A percentile compares a stretch with the other conserved stretches of the same genome.
These are phyloP conservation scores for Pangasianodon gigas DNA, from an alignment of 2,113 vertebrate species.

Conservation along the genomic window DNA sequence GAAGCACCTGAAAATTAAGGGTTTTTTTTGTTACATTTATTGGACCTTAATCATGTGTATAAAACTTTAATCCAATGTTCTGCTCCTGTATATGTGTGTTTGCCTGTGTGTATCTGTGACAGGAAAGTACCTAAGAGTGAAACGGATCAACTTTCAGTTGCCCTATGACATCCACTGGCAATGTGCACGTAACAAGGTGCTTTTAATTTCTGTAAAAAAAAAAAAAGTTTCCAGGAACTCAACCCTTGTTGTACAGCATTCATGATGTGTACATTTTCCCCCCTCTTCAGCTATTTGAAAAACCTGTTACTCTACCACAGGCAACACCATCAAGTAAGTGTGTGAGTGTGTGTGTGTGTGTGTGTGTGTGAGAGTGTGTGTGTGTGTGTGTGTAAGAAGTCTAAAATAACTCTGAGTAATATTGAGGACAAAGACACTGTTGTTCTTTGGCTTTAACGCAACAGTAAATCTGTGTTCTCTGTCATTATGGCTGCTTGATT, in stretches of 20 bases:
- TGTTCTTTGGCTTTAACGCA: conserved; percentile 14
- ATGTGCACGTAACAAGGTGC: conserved; percentile 95
- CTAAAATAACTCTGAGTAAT: conserved; percentile 30
- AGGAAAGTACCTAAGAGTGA: conserved; percentile 97
- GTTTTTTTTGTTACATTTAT: background rate
- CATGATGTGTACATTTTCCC: background rate
- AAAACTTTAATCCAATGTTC: background rate
- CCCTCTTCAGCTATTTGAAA: conserved; percentile 39
- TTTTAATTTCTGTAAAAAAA: background rate
- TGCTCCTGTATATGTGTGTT: background rate
- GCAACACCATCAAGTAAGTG: conserved; percentile 33
- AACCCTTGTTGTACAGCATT: background rate
- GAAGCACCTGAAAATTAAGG: background rate
- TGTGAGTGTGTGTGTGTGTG: conserved; percentile 32
- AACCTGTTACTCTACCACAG: conserved; percentile 26
- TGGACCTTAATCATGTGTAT: too few relatives aligned
- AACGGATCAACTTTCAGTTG: conserved; percentile 94
- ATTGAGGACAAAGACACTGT: conserved; percentile 25
- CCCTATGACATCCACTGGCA: conserved; percentile 97
- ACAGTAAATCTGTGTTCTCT: background rate
- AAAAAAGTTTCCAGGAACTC: background rate
- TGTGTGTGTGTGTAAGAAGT: background rate
- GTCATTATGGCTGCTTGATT: conserved; percentile 14
- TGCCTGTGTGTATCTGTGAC: conserved; percentile 42
- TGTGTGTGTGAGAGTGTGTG: background rate